Evolutionary conservation across 2,888 invertebrate genomes (phyloP).

Genomic region (Spilosoma lubricipeda): DNA sequence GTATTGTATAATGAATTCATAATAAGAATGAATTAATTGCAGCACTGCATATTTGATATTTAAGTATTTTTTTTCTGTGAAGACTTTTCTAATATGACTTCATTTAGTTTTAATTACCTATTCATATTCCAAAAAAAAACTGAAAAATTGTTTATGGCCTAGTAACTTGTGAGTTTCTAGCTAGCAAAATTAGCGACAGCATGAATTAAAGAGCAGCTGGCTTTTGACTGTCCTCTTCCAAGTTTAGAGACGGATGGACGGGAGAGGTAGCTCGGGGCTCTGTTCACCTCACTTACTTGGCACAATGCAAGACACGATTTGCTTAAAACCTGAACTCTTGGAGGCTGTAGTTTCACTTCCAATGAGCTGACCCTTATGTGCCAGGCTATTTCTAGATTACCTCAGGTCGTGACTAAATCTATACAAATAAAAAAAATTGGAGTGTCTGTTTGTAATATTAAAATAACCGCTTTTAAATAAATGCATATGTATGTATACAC

Average conservation of each 20-base stretch:
- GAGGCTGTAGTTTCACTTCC: not conserved
- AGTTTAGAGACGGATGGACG: too few species aligned
- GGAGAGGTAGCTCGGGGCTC: too few species aligned
- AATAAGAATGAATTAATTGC: not conserved
- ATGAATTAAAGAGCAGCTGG: not conserved
- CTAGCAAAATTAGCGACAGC: not conserved
- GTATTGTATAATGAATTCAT: not conserved
- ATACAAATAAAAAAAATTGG: too few species aligned
- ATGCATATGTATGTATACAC: too few species aligned
- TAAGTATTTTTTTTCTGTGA: not conserved
- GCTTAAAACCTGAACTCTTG: not conserved
- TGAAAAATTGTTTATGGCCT: not conserved
- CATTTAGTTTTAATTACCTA: not conserved
- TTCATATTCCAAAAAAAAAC: too few species aligned
- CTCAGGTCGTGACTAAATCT: not conserved
- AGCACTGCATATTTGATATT: not conserved
- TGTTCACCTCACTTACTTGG: too few species aligned
- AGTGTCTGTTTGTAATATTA: too few species aligned
- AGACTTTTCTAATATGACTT: not conserved
- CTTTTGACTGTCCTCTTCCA: too few species aligned
- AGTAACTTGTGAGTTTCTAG: not conserved
- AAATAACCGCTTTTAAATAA: too few species aligned
- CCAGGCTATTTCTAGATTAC: not conserved
- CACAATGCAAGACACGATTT: not conserved
- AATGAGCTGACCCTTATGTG: not conserved